A percentile compares a stretch with the other conserved stretches of the same genome.
Evolutionary conservation across 2,113 vertebrate species (phyloP).

Genomic region (Spermophilus dauricus): DNA sequence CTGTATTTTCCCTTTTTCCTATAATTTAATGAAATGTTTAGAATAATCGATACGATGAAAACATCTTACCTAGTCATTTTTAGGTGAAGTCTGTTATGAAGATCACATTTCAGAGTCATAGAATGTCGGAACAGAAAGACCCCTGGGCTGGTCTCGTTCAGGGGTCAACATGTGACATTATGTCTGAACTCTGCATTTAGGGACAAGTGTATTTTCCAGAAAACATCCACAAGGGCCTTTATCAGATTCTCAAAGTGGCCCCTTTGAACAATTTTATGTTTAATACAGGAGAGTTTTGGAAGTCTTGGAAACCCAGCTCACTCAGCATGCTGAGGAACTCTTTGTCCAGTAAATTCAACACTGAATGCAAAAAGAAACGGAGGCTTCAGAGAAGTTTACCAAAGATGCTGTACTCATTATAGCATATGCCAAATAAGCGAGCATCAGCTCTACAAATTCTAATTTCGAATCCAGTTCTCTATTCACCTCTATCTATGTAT

Average conservation of each 20-base stretch:
- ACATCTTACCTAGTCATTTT: neutral
- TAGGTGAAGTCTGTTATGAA: neutral
- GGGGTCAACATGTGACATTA: neutral
- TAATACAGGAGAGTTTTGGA: neutral
- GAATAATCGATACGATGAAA: neutral
- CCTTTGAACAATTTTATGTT: neutral
- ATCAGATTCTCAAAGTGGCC: neutral
- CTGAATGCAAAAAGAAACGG: neutral
- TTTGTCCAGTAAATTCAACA: neutral
- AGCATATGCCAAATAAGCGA: neutral
- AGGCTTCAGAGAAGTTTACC: neutral
- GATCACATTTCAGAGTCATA: neutral
- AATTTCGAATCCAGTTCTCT: neutral
- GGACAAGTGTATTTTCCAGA: neutral
- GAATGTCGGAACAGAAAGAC: neutral
- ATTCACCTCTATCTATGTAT: neutral
- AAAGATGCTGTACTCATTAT: neutral
- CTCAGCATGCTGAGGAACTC: neutral
- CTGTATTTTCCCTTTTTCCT: neutral
- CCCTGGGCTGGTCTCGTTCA: neutral
- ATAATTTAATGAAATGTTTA: neutral
- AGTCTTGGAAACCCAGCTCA: neutral
- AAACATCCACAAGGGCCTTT: neutral
- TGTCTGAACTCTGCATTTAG: neutral
- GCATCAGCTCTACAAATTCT: neutral